These are phyloP conservation scores for Rhodophaea formosa DNA, from an alignment of 2,888 invertebrate genomes.

Conservation along the genomic window DNA sequence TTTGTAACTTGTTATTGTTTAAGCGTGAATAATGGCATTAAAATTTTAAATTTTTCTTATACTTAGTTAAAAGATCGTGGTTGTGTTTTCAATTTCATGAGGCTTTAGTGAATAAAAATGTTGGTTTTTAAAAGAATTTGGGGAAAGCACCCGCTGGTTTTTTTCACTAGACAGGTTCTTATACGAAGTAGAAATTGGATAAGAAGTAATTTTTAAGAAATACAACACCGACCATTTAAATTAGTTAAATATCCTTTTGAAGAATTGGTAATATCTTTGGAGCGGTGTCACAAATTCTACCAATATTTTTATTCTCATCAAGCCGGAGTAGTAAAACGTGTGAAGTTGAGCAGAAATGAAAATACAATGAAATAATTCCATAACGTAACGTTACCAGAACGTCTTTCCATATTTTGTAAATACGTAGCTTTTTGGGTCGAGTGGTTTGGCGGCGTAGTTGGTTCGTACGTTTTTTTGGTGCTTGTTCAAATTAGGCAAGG, in stretches of 20 bases:
- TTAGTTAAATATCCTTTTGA: too few relatives aligned
- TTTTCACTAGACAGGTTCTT: too few relatives aligned
- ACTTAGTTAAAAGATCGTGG: conserved; percentile 4
- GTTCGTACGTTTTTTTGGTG: neutral
- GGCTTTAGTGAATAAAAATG: neutral
- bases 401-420: neutral
- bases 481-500: neutral
- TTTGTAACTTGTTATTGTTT: neutral
- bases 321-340: neutral
- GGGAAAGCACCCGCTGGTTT: too few relatives aligned
- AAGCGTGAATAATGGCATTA: neutral
- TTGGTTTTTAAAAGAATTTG: neutral
- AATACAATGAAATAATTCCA: neutral
- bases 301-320: neutral
- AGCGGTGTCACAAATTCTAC: neutral
- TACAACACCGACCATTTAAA: too few relatives aligned
- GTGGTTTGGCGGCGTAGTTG: neutral
- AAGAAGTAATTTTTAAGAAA: too few relatives aligned
- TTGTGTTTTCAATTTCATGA: conserved; percentile 1
- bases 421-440: neutral
- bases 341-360: neutral
- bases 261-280: neutral
- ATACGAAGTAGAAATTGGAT: neutral
- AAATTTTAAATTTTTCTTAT: neutral
- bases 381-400: neutral